These are phyloP conservation scores for Gouania willdenowi DNA, from an alignment of 2,797 vertebrate genomes.

Conservation along the genomic window DNA sequence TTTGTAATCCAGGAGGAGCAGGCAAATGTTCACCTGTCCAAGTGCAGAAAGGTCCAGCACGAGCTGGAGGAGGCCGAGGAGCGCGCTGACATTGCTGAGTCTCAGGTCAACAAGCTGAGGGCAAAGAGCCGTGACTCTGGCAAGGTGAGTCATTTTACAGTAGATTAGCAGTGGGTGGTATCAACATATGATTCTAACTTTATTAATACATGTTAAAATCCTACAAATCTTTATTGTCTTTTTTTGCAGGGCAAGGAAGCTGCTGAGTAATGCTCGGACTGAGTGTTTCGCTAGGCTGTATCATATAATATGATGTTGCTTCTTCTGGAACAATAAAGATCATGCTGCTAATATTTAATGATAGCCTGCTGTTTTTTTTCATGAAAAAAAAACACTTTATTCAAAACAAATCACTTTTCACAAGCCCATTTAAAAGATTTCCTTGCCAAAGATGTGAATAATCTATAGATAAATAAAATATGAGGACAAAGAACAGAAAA, in stretches of 20 bases:
- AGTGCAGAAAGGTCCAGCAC: constrained; percentile 84
- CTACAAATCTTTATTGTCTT: neutral
- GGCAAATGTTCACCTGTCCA: constrained; percentile 73
- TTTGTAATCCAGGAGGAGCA: constrained; percentile 44
- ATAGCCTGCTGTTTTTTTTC: constrained; percentile 3
- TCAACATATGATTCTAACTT: too few relatives aligned
- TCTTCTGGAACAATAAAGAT: constrained; percentile 28
- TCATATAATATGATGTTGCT: constrained; percentile 22
- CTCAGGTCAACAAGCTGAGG: constrained; percentile 88
- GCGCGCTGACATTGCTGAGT: constrained; percentile 84
- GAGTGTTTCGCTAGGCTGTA: neutral
- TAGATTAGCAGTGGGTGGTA: too few relatives aligned
- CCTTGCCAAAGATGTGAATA: too few relatives aligned
- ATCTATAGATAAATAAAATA: too few relatives aligned
- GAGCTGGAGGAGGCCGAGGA: constrained; percentile 87
- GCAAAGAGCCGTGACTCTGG: constrained; percentile 64
- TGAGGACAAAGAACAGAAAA: too few relatives aligned
- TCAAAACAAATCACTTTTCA: too few relatives aligned
- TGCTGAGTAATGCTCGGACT: constrained; percentile 40
- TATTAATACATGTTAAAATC: too few relatives aligned
- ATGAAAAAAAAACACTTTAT: too few relatives aligned
- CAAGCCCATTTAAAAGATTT: too few relatives aligned
- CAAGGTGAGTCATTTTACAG: constrained; percentile 22
- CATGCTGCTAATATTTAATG: neutral
- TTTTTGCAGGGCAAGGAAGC: constrained; percentile 33